Conservation (phyloP, 2,888 invertebrate species). For the Zaprionus obscuricornis region DNA sequence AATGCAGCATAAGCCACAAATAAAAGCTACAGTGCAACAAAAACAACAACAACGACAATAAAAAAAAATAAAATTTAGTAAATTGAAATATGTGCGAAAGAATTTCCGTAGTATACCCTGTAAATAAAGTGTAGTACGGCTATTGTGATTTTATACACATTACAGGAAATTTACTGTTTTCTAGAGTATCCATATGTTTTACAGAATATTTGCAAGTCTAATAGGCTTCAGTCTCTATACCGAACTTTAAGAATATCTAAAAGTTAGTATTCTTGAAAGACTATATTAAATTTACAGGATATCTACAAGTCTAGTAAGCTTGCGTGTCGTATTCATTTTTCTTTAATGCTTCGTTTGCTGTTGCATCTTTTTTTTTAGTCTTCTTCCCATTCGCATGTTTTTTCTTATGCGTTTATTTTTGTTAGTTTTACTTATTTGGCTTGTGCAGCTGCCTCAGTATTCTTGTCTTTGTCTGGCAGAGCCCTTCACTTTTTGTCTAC, state of each 20-base stretch:
- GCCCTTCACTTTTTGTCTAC: no score
- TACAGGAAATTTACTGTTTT: no score
- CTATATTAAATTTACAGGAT: constrained; percentile 5
- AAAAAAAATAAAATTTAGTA: constrained; percentile 29
- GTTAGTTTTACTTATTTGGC: constrained; percentile 58
- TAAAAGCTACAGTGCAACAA: constrained; percentile 15
- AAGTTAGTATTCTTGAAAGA: no score
- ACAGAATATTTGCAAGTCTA: not conserved
- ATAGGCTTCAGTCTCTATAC: not conserved
- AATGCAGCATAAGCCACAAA: constrained; percentile 20
- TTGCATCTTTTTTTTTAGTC: constrained; percentile 4
- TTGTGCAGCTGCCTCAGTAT: constrained; percentile 62
- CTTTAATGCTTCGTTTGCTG: constrained; percentile 5
- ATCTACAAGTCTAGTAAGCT: not conserved
- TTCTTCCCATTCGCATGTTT: constrained; percentile 1
- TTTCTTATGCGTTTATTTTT: constrained; percentile 52
- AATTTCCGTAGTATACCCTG: constrained; percentile 31
- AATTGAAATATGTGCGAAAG: constrained; percentile 49
- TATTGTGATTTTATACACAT: not conserved
- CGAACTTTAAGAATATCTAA: no score
- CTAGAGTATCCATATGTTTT: no score
- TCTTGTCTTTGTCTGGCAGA: constrained; percentile 29
- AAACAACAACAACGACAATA: no score
- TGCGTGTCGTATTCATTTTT: not conserved
- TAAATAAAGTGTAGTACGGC: not conserved